phyloP scores from a whole-genome alignment of 2,888 invertebrate species.

The Chrysodeixis includens region DNA sequence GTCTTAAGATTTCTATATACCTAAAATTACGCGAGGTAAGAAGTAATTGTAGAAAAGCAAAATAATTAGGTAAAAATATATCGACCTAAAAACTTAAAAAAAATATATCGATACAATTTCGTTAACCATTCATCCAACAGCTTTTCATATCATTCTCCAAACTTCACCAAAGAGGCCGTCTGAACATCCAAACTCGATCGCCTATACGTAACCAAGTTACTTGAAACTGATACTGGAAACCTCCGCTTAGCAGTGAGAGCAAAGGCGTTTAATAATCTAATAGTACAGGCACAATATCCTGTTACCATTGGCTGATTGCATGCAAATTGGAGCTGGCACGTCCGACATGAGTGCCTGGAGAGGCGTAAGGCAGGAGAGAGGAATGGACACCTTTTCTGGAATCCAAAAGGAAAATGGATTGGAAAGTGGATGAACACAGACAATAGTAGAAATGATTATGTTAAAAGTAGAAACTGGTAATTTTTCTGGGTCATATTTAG shows the following conservation, averaged over 20 bases:
- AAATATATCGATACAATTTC: too few species aligned
- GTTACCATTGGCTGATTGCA: constrained; percentile 57
- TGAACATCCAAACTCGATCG: neutral
- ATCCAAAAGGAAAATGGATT: too few species aligned
- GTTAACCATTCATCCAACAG: neutral
- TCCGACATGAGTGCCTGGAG: constrained; percentile 53
- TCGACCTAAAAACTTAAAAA: too few species aligned
- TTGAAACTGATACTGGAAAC: constrained; percentile 15
- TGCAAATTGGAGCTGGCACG: constrained; percentile 62
- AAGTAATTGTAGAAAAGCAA: too few species aligned
- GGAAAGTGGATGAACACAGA: too few species aligned
- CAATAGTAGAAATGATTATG: too few species aligned
- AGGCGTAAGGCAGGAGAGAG: constrained; percentile 40
- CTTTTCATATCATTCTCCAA: neutral
- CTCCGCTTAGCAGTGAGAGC: constrained; percentile 13
- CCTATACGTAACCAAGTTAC: constrained; percentile 29
- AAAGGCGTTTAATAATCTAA: constrained; percentile 57
- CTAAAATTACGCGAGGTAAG: too few species aligned
- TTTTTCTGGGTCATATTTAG: too few species aligned
- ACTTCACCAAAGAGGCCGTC: neutral
- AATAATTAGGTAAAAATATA: too few species aligned
- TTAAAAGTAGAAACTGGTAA: too few species aligned
- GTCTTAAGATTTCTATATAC: too few species aligned
- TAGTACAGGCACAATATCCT: constrained; percentile 61
- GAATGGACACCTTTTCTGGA: too few species aligned